Base-by-base conservation (phyloP, 2,113 vertebrate genomes). In the Ochotona princeps region DNA sequence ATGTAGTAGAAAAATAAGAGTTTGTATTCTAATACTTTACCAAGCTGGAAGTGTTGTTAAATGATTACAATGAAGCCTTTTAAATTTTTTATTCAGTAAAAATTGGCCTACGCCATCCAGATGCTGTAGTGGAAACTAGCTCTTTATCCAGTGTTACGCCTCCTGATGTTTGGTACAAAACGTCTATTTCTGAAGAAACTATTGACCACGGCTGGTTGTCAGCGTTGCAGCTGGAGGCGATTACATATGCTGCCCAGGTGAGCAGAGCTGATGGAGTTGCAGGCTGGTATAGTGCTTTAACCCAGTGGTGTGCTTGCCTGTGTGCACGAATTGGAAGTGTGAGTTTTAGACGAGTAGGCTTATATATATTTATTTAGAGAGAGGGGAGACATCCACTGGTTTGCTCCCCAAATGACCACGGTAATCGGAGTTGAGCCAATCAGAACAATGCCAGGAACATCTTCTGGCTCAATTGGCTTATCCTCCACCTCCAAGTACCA, bases 91-190 rank as follows among this genome's bases (percentile, higher is more conserved):
- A 44, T 95, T 35, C 96, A 99, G 99, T 99, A 83, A 99, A 99
- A 98, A 98, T 99, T 54, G 99, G 99, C 72, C 97, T 99, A 26
- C 99, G 99, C 66, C 99, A 99, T 90, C 99, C 99, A 9, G 99
- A 99, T 96, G 98, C 99, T 1, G 99, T 99, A 15, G 99, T 99
- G 96, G 99, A 99, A 98, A 99, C 99, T 87, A 99, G 99, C 86
- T 99, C 99, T 0, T 98, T 99, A 74, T 99, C 99, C 94, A 99
- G 99, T 14, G 99, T 99, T 28, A 99, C 96, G 54, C 99, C 99
- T 81, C 99, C 99, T 38, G 98, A 99, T 70, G 99, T 99, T 80
- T 99, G 99, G 99, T 99, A 99, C 97, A 98, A 99, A 95, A 98
- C 99, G 7, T 98, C 99, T 69, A 99, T 99, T 97, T 98, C 99